Evolutionary conservation across 2,888 invertebrate species (phyloP), one percentile per base, ranked within the genome.

Genomic region (Tenthredo livida): DNA sequence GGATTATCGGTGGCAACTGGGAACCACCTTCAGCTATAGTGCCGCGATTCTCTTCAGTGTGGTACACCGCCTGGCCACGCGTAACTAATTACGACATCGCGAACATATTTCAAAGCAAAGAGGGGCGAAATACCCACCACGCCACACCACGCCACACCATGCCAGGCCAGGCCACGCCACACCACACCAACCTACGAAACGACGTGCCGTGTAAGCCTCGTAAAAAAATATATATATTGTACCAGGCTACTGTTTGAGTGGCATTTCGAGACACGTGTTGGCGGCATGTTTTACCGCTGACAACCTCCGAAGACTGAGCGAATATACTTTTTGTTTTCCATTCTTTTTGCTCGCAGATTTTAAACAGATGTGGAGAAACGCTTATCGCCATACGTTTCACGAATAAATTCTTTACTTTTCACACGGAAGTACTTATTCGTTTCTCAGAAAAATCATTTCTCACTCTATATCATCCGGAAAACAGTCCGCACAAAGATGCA

Each of bases 71-170:
- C 88, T 87, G 87, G 84, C 85, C 86, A 86, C 83, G 87, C 86
- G 86, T 87, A 87, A 89, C 89, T 90, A 90, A 90, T 90, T 90
- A 89, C 88, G 83, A 86, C 89, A 86, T 80, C 80, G 80, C 80
- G 61, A 83, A 67, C 83, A 83, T 83, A 83, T 83, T 83, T 83
- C 67, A 47, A 80, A 83, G 67, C 33, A 43, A 67, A 65, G 83
- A 47, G 83, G 78, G 83, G 67, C 61, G n/a, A 67, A 83, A 29
- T 67, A 83, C 50, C 67, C 65, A 37, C 80, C 80, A 25, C 61
- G 3, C 61, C 21, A 25, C 61, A 12, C 61, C 21, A 61, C 25
- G 4, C 25, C 61, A 61, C 3, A 6, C 61, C 61, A 25, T 2
- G 21, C 21, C 58, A 54, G 0, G 54, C 54, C 54, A 54, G 0